Conservation (phyloP, 2,113 vertebrate species). For the Myocastor coypus region DNA sequence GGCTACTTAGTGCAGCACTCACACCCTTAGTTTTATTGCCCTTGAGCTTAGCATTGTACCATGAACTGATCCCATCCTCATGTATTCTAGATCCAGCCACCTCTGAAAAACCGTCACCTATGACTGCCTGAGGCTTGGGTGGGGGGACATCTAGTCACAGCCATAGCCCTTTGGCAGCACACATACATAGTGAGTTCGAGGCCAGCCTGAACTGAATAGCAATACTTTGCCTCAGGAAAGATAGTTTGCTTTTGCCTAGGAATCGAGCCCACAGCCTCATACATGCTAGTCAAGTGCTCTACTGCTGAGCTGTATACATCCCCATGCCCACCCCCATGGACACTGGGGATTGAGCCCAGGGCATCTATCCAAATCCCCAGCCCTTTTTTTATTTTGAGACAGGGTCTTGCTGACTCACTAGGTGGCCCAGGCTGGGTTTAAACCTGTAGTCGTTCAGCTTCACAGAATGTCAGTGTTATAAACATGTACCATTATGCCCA, state of each 20-base stretch:
- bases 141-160: neutral
- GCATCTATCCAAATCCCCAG: neutral
- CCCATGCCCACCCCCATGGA: neutral
- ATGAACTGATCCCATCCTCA: neutral
- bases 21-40: neutral
- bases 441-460: neutral
- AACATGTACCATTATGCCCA: neutral
- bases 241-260: neutral
- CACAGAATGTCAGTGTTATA: neutral
- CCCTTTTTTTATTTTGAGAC: neutral
- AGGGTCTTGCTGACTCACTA: neutral
- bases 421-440: neutral
- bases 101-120: neutral
- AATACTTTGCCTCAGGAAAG: neutral
- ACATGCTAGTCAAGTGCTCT: neutral
- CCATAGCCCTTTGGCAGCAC: neutral
- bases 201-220: neutral
- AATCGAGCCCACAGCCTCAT: neutral
- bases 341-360: neutral
- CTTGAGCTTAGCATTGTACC: neutral
- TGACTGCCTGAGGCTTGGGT: neutral
- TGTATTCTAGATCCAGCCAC: neutral
- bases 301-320: neutral
- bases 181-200: neutral
- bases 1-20: neutral